A percentile compares a stretch with the other conserved stretches of the same genome.
phyloP scores from a whole-genome alignment of 1,140 invertebrate species.

The Calycopis cecrops region DNA sequence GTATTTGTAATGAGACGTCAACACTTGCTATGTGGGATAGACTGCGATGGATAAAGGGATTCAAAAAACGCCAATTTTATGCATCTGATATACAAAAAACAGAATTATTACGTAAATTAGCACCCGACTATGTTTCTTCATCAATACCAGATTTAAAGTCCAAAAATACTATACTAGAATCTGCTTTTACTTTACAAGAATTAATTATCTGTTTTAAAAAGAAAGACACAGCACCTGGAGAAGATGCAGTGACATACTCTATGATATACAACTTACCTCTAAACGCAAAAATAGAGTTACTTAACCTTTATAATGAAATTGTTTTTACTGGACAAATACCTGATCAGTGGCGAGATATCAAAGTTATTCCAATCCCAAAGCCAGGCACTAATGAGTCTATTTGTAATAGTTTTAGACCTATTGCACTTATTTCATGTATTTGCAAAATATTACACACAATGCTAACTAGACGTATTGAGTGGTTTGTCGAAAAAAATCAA shows the following conservation, averaged over 20 bases:
- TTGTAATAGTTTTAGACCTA: constrained; percentile 28
- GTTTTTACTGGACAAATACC: constrained; percentile 29
- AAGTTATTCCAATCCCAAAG: constrained; percentile 46
- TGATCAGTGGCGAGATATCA: constrained; percentile 40
- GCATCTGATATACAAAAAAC: background rate
- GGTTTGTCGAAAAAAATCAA: constrained; percentile 15
- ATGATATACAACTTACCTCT: constrained; percentile 29
- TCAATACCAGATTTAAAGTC: background rate
- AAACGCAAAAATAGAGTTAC: constrained; percentile 14
- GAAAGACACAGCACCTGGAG: constrained; percentile 26
- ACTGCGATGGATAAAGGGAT: constrained; percentile 16
- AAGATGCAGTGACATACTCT: constrained; percentile 31
- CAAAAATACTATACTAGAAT: background rate
- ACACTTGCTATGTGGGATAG: no score
- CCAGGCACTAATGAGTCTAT: constrained; percentile 7
- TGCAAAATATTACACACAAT: constrained; percentile 23
- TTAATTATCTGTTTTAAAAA: constrained; percentile 13
- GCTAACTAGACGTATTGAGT: constrained; percentile 24
- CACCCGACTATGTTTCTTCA: constrained; percentile 3
- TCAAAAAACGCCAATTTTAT: background rate
- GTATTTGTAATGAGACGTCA: constrained; percentile 3
- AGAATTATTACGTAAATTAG: constrained; percentile 1
- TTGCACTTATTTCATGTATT: constrained; percentile 33
- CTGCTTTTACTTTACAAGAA: constrained; percentile 6
- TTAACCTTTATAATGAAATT: constrained; percentile 26